Evolutionary conservation across 2,888 invertebrate genomes (phyloP).

Genomic region (Leptopilina drosophilae): DNA sequence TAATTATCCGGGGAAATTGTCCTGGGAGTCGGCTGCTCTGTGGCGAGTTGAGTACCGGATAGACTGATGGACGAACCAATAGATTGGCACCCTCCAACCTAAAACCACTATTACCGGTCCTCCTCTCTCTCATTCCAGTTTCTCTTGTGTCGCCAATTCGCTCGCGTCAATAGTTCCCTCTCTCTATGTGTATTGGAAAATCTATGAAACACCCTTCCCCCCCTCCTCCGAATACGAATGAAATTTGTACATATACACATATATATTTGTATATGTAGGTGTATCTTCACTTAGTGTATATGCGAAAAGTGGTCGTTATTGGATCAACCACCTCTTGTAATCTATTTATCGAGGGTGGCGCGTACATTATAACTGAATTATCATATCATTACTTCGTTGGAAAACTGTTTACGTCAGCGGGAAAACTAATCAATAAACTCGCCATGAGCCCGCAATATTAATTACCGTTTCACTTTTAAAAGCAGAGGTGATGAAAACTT

Average conservation of each 20-base stretch:
- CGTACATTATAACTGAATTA: constrained; percentile 17
- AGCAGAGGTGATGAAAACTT: neutral
- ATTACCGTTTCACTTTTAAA: constrained; percentile 4
- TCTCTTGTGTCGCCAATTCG: constrained; percentile 33
- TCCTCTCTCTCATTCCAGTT: constrained; percentile 39
- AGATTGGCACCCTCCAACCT: constrained; percentile 41
- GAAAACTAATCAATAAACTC: constrained; percentile 29
- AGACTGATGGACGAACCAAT: constrained; percentile 43
- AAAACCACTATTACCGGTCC: constrained; percentile 35
- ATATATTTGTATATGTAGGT: neutral
- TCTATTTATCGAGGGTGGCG: constrained; percentile 19
- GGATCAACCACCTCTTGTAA: constrained; percentile 25
- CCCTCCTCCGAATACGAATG: too few species aligned
- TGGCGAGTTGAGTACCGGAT: constrained; percentile 40
- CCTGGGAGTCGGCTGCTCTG: constrained; percentile 41
- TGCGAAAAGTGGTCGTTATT: constrained; percentile 24
- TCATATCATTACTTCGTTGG: constrained; percentile 17
- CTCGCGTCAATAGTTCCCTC: constrained; percentile 23
- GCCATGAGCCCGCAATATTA: neutral
- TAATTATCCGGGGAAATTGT: constrained; percentile 43
- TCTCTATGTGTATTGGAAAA: neutral
- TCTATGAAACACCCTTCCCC: too few species aligned
- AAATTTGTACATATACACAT: neutral
- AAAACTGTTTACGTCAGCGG: constrained; percentile 20
- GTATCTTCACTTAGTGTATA: neutral